These are phyloP conservation scores for Eriocheir sinensis DNA, from an alignment of 1,140 invertebrate genomes.

Conservation along the genomic window DNA sequence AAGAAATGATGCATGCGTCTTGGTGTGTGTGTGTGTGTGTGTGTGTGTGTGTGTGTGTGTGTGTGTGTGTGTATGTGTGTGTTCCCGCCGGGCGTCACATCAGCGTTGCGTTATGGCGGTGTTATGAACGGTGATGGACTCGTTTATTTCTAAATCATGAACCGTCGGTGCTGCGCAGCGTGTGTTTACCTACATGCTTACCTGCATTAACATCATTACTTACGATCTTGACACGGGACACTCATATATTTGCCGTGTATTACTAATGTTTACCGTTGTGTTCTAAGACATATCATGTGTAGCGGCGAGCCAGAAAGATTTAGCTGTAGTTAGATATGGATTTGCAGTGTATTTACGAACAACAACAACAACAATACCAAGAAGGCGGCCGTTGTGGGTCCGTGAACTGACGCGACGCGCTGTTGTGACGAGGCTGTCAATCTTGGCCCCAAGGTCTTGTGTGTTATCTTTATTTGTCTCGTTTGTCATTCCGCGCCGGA, in stretches of 20 bases:
- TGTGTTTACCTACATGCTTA: background rate
- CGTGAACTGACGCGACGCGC: too few species aligned
- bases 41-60: constrained; percentile 55
- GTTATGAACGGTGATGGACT: too few species aligned
- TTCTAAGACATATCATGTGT: background rate
- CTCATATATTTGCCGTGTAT: background rate
- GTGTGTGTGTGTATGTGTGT: constrained; percentile 1
- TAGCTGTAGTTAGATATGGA: background rate
- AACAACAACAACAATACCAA: background rate
- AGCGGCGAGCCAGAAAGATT: background rate
- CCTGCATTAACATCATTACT: background rate
- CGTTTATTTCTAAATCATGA: too few species aligned
- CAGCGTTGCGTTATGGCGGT: background rate
- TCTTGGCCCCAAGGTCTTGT: background rate
- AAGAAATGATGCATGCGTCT: background rate
- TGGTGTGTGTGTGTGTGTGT: constrained; percentile 49
- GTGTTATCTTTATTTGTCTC: background rate
- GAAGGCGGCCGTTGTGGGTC: too few species aligned
- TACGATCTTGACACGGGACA: background rate
- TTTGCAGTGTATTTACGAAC: constrained; percentile 7
- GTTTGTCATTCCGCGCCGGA: background rate
- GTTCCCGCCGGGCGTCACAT: background rate
- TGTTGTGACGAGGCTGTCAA: background rate
- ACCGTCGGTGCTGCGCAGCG: too few species aligned
- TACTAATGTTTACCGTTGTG: background rate